Percentiles rank a stretch among this genome's conserved stretches.
These are phyloP conservation scores for Battus philenor DNA, from an alignment of 1,140 invertebrate genomes.

Conservation along the genomic window DNA sequence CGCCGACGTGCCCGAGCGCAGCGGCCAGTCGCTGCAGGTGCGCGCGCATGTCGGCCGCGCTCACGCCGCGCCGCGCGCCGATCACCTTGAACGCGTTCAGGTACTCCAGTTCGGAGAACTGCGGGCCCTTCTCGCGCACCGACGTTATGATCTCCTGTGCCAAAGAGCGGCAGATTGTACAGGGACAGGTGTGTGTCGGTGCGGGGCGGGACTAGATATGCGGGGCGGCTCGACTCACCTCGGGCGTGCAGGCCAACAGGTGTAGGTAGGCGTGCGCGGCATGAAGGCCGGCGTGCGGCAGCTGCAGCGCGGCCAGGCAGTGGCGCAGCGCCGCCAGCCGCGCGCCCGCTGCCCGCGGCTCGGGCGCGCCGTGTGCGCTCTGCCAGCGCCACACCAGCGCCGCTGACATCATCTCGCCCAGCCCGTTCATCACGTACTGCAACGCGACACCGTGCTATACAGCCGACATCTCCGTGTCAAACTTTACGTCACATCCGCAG, in stretches of 20 bases:
- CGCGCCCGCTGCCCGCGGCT: constrained; percentile 84
- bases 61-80: constrained; percentile 63
- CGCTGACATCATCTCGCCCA: constrained; percentile 79
- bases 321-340: constrained; percentile 59
- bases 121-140: constrained; percentile 87
- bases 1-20: constrained; percentile 73
- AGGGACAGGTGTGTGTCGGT: not conserved
- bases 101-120: constrained; percentile 91
- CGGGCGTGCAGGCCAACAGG: constrained; percentile 88
- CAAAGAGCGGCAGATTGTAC: not conserved
- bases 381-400: constrained; percentile 67
- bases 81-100: constrained; percentile 88
- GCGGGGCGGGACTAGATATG: too few relatives aligned
- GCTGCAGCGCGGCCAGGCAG: constrained; percentile 58
- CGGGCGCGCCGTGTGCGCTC: constrained; percentile 81
- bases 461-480: too few relatives aligned
- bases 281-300: constrained; percentile 59
- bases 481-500: too few relatives aligned
- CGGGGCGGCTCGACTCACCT: constrained; percentile 73
- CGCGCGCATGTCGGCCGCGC: constrained; percentile 62
- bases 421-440: constrained; percentile 95
- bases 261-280: constrained; percentile 93
- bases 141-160: constrained; percentile 89
- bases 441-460: too few relatives aligned
- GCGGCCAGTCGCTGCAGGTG: constrained; percentile 75